Evolutionary conservation across 2,797 vertebrate species (phyloP), one percentile per base, ranked within the genome.

Genomic region (Sebastes aleutianus): DNA sequence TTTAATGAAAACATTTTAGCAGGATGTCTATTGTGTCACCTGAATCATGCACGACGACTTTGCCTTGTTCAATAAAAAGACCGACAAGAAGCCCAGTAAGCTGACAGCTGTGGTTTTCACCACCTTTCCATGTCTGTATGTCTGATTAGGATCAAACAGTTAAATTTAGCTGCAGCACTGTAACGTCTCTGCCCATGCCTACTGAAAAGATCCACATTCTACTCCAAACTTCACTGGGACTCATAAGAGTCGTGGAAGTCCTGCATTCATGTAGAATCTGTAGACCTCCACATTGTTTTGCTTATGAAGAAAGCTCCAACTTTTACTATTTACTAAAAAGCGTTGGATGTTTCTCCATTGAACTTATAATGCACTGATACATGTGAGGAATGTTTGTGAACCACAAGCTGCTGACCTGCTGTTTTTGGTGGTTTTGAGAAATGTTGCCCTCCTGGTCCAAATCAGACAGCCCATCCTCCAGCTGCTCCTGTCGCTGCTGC

Each of bases 401-500:
- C 22, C 8, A 14, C 22, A n/a, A 58, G 63, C 29, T 65, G 36
- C 87, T 70, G 29, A 95, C 94, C 93, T 88, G 82, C 39, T 70
- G 36, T 31, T 94, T 78, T 54, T 83, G 74, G 32, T 59, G 76
- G 50, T 65, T 62, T 16, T 89, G 82, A 43, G 94, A 93, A 22
- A 47, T 39, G 70, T 94, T 94, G 43, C 70, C 86, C 20, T 89
- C 85, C 61, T 31, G 76, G 74, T 93, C 87, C 70, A 78, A 72
- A 79, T 90, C 88, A 7, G 86, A 22, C 22, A 90, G 82, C 9
- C 70, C 85, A 53, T 84, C 85, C 56, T 90, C 76, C 39, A 80
- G 36, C 59, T 90, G 69, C 29, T 62, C 76, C 3, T 4, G 56
- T 34, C 69, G 72, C 20, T 64, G 73, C 16, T 73, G 77, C 16